Base-by-base conservation (phyloP, 2,113 vertebrate species). In the Carassius auratus region DNA sequence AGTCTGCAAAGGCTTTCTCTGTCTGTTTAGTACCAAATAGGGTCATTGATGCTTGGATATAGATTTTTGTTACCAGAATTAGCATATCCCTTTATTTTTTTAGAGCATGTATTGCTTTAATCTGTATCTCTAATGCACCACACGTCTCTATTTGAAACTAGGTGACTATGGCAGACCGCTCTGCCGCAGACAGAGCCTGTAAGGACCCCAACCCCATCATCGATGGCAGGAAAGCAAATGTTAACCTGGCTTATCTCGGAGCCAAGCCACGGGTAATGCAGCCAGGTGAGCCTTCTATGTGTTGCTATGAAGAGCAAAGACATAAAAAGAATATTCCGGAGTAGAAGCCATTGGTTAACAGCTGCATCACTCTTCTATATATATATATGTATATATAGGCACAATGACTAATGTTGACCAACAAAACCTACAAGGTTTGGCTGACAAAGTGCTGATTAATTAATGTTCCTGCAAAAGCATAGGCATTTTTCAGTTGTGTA, bases 141-240 rank as follows among this genome's bases (percentile, higher is more conserved):
- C 38, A 12, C 21, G 14, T 33, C 45, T 23, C 0, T 82, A 2
- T 21, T 9, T 75, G 12, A 68, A 76, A 84, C 36, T 84, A 99
- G 98, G 98, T 99, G 92, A 99, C 98, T 30, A 99, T 99, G 98
- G 96, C 96, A 23, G 98, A 99, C 91, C 95, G 98, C 92, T 96
- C 96, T 13, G 96, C 98, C 3, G 98, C 98, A 0, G 98, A 99
- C 90, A 94, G 98, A 87, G 98, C 98, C 87, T 99, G 98, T 77
- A 99, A 99, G 88, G 98, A 99, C 93, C 98, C 98, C 87, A 99
- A 99, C 93, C 98, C 98, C 61, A 99, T 99, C 92, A 99, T 99
- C 73, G 98, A 99, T 5, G 98, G 98, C 92, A 97, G 98, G 91
- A 99, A 99, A 92, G 98, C 98, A 90, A 99, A 99, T 59, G 98